These are phyloP conservation scores for Sebastes vulpes DNA, from an alignment of 2,797 vertebrate species.

Conservation along the genomic window DNA sequence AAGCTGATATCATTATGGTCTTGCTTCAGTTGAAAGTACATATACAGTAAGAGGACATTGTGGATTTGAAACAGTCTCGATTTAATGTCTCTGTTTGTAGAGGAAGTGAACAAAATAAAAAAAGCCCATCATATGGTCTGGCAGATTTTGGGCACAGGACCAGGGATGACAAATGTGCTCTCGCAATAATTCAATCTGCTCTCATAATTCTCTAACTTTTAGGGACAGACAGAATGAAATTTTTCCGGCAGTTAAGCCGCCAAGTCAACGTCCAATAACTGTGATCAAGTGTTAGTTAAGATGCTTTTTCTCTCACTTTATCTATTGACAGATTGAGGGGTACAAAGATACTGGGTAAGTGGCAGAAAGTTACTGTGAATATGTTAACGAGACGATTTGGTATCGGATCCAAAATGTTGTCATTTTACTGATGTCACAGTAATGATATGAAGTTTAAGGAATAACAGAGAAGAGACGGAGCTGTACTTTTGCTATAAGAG, in stretches of 20 bases:
- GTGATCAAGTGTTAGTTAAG: constrained; percentile 86
- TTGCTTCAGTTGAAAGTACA: constrained; percentile 52
- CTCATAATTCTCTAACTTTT: constrained; percentile 91
- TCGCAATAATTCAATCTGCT: constrained; percentile 92
- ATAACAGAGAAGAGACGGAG: constrained; percentile 43
- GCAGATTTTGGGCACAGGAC: constrained; percentile 90
- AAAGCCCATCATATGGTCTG: constrained; percentile 92
- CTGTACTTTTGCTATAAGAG: constrained; percentile 19
- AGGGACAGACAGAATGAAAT: constrained; percentile 87
- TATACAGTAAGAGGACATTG: constrained; percentile 69
- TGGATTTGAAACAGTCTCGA: constrained; percentile 68
- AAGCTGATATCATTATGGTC: constrained; percentile 60
- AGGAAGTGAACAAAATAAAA: constrained; percentile 88
- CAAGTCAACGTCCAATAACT: constrained; percentile 87
- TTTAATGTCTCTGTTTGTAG: constrained; percentile 86
- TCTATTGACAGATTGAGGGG: constrained; percentile 87
- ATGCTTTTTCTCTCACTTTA: constrained; percentile 85
- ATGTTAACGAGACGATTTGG: constrained; percentile 83
- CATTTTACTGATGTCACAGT: constrained; percentile 71
- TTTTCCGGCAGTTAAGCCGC: constrained; percentile 86
- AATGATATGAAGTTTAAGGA: constrained; percentile 60
- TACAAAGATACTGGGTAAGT: constrained; percentile 84
- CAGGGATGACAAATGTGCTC: constrained; percentile 91
- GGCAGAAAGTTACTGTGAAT: constrained; percentile 86
- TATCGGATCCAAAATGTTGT: constrained; percentile 74